Conservation (phyloP, 2,797 vertebrate species). For the Neoniphon sammara region DNA sequence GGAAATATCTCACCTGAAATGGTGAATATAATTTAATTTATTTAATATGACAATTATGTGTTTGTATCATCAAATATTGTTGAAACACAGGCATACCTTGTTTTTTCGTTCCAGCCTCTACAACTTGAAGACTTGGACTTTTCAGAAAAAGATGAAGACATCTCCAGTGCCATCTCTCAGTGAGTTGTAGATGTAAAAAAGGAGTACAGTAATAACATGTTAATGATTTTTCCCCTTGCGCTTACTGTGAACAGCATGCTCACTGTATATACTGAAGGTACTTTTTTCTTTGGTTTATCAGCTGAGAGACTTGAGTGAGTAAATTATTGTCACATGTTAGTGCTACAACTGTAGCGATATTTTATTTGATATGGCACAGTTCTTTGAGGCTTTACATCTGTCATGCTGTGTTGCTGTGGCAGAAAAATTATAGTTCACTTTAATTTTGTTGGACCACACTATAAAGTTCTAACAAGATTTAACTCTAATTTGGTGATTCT, state of each 20-base stretch:
- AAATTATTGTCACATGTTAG: background rate
- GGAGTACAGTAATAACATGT: background rate
- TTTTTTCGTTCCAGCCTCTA: conserved; percentile 71
- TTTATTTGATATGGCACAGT: background rate
- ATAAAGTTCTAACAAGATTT: background rate
- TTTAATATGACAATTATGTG: background rate
- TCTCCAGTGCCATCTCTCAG: conserved; percentile 51
- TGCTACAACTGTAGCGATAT: background rate
- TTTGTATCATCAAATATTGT: background rate
- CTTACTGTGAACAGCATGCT: background rate
- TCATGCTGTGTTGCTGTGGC: background rate
- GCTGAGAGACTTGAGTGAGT: background rate
- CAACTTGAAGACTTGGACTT: conserved; percentile 75
- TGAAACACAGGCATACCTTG: background rate
- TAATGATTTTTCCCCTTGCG: background rate
- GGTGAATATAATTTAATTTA: conserved; percentile 52
- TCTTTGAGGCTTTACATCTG: background rate
- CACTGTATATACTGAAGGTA: no score
- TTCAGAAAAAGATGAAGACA: conserved; percentile 40
- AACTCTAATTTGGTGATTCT: background rate
- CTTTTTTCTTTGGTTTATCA: no score
- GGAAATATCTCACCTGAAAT: conserved; percentile 55
- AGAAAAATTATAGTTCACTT: background rate
- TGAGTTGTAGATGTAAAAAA: conserved; percentile 63
- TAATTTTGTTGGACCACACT: background rate